Percentiles rank a stretch among this genome's conserved stretches.
Evolutionary conservation across 1,140 invertebrate genomes (phyloP).

Genomic region (Drosophila setifemur): DNA sequence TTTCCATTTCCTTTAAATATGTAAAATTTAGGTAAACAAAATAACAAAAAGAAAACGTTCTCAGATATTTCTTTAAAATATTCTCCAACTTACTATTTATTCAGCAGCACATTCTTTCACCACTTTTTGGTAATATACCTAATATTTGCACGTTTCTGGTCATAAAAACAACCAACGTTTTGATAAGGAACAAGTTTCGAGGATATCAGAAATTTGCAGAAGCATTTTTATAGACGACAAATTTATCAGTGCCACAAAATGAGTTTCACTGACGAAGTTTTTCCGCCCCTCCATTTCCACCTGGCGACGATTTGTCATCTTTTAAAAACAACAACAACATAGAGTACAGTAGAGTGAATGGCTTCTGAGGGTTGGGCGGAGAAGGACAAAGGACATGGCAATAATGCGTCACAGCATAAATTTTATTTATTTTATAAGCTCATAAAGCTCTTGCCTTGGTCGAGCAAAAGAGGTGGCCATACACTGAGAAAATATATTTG

Average conservation of each 20-base stretch:
- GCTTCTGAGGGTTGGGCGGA: slow-evolving; percentile 3
- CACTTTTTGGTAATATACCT: too few species aligned
- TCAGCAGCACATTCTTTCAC: too few species aligned
- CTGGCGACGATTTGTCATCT: slow-evolving; percentile 81
- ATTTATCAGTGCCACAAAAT: slow-evolving; percentile 80
- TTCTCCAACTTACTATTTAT: too few species aligned
- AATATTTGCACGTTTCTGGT: neutral
- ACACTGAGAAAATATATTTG: neutral
- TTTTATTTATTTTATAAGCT: slow-evolving; percentile 81
- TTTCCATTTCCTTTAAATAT: too few species aligned
- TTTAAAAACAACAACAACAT: slow-evolving; percentile 66
- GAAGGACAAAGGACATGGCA: slow-evolving; percentile 68
- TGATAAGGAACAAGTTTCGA: neutral
- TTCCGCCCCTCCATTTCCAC: slow-evolving; percentile 28
- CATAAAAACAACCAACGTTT: neutral
- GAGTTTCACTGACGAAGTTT: slow-evolving; percentile 45
- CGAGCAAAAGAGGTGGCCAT: slow-evolving; percentile 54
- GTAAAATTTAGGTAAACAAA: too few species aligned
- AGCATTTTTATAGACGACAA: slow-evolving; percentile 68
- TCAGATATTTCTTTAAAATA: too few species aligned
- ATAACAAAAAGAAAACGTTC: too few species aligned
- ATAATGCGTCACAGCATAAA: slow-evolving; percentile 80
- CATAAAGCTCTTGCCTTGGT: slow-evolving; percentile 57
- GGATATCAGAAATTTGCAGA: slow-evolving; percentile 35
- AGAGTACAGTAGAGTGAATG: slow-evolving; percentile 17